Evolutionary conservation across 2,113 vertebrate species (phyloP).

Genomic region (Catagonus wagneri): DNA sequence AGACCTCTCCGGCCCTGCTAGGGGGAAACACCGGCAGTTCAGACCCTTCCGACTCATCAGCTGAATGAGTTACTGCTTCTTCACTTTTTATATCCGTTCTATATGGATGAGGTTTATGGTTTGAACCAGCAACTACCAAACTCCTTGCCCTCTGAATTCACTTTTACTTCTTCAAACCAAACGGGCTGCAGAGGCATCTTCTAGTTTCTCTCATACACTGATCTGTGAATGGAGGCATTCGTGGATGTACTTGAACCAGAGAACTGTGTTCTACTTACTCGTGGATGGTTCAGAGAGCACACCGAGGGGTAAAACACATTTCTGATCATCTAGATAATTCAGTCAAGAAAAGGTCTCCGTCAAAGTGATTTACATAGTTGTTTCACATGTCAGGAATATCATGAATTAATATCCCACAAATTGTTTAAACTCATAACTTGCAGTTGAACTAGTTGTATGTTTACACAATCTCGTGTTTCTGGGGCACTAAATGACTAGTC

Average conservation of each 20-base stretch:
- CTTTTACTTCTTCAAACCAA: background rate
- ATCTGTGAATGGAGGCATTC: too few relatives aligned
- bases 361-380: fast-evolving
- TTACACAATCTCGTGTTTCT: fast-evolving
- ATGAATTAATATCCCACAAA: too few relatives aligned
- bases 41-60: background rate
- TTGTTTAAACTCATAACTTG: too few relatives aligned
- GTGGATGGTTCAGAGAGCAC: background rate
- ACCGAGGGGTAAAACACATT: background rate
- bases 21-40: too few relatives aligned
- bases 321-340: background rate
- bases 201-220: too few relatives aligned
- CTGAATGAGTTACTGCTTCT: background rate
- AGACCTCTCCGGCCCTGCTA: background rate
- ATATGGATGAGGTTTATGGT: fast-evolving
- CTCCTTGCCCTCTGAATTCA: background rate
- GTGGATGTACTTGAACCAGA: background rate
- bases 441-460: fast-evolving
- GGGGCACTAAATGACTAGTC: fast-evolving
- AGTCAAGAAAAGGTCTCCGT: background rate
- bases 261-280: background rate
- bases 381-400: background rate
- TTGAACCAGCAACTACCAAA: background rate
- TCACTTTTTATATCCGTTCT: background rate
- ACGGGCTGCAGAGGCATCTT: background rate